Evolutionary conservation across 1,140 invertebrate species (phyloP), one percentile per base, ranked within the genome.

Genomic region (Zeugodacus cucurbitae): DNA sequence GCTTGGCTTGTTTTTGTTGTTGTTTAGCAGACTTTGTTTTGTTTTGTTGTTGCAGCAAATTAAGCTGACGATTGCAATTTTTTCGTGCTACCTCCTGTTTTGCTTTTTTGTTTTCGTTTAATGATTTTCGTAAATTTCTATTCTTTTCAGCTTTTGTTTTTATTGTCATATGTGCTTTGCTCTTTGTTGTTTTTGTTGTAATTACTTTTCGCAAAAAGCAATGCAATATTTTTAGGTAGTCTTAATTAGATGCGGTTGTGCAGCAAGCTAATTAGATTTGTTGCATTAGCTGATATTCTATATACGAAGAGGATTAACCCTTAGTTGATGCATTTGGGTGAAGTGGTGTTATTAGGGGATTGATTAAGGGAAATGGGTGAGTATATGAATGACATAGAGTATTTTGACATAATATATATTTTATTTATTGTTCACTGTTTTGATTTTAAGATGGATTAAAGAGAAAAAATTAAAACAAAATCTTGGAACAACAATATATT

Each of bases 21-120:
- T 26, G 7, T 26, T 8, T 70, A 34, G 22, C n/a, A 14, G 10
- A 34, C 17, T 78, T 26, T 82, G 8, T 26, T 74, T 82, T 29
- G 22, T 37, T 82, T 48, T 82, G 20, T 34, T 48, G 74, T 2
- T 82, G 41, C 74, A 82, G 74, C 41, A 82, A 82, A 82, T 82
- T 82, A 82, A 82, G 74, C 74, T 82, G 74, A 82, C 74, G 74
- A n/a, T 82, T 54, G 74, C 74, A 82, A 82, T 82, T 82, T 82
- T 82, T 82, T 54, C 41, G 3, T 34, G 6, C 17, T 37, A 22
- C 34, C 37, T 74, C 70, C 8, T 48, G 2, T 54, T 26, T 48
- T 10, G 26, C 10, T 54, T n/a, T 26, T 48, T 10, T 48, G n/a
- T 54, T n/a, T 82, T n/a, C 14, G 74, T 8, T 82, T 82, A 82